Evolutionary conservation across 2,888 invertebrate genomes (phyloP).

Genomic region (Cantharis rustica): DNA sequence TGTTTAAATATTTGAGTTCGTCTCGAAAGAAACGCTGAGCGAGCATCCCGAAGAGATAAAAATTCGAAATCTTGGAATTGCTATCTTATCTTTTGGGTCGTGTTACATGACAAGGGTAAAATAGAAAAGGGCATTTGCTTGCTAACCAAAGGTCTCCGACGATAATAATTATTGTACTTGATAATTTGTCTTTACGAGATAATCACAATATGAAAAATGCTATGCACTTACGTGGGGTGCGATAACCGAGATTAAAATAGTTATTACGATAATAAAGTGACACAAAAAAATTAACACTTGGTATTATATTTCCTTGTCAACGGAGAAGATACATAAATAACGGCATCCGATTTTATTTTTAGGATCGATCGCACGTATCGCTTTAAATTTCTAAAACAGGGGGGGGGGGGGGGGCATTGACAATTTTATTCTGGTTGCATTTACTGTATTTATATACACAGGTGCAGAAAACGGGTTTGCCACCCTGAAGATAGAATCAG

Average conservation of each 20-base stretch:
- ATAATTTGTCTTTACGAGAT: background rate
- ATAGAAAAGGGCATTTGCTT: background rate
- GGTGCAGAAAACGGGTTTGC: background rate
- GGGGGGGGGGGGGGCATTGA: too few relatives aligned
- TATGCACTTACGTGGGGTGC: background rate
- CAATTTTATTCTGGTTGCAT: background rate
- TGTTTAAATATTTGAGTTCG: background rate
- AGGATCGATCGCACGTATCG: background rate
- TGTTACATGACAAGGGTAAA: background rate
- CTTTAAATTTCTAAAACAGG: background rate
- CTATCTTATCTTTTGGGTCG: background rate
- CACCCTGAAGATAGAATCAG: background rate
- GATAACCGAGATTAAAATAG: background rate
- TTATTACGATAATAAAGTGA: background rate
- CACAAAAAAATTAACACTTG: background rate
- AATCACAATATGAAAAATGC: background rate
- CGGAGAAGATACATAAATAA: background rate
- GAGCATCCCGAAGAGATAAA: background rate
- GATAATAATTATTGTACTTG: background rate
- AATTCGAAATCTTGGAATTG: background rate
- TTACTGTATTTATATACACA: background rate
- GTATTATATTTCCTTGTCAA: constrained; percentile 1
- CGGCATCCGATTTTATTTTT: background rate
- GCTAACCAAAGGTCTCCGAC: background rate
- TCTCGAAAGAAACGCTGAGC: background rate